Evolutionary conservation across 2,797 vertebrate genomes (phyloP), one percentile per base, ranked within the genome.

Genomic region (Enteromius thamalakanensis): DNA sequence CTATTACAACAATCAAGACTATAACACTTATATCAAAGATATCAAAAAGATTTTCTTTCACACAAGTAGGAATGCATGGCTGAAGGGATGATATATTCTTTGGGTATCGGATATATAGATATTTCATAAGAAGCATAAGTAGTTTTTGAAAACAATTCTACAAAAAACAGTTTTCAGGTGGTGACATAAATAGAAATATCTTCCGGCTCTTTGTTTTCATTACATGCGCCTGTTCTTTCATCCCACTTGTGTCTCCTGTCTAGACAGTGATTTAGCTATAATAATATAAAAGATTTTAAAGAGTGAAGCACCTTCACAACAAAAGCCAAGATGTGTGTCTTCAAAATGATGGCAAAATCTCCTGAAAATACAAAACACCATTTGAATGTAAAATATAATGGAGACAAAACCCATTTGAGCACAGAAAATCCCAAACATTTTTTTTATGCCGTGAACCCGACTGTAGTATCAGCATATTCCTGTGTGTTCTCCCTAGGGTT

Each of bases 401-500:
- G 17, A 64, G 58, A 62, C 23, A 9, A 78, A 49, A 32, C 3
- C 23, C 55, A 32, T 55, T 62, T 37, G 8, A 45, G 19, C 21
- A 72, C 10, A 82, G 60, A 21, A 75, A 53, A 67, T 65, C 42
- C 32, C 3, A 49, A 81, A 74, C 5, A 53, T 53, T 64, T 75
- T 82, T 37, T 19, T 58, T 19, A 47, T 32, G 37, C 40, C 8
- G 29, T 32, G 37, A 77, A 64, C 9, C 40, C 0, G 10, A 70
- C 26, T 45, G 68, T 21, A 76, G 19, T 15, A 68, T 47, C 26
- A 77, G 21, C 21, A 45, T 82, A 51, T 62, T 80, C 29, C 49
- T 60, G 29, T 81, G 68, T 67, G 47, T 80, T 47, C 70, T 67
- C 83, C 79, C 26, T 89, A 94, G 92, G 91, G 86, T 81, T 89